phyloP scores from a whole-genome alignment of 2,888 invertebrate species.

The Pseudoips prasinana region DNA sequence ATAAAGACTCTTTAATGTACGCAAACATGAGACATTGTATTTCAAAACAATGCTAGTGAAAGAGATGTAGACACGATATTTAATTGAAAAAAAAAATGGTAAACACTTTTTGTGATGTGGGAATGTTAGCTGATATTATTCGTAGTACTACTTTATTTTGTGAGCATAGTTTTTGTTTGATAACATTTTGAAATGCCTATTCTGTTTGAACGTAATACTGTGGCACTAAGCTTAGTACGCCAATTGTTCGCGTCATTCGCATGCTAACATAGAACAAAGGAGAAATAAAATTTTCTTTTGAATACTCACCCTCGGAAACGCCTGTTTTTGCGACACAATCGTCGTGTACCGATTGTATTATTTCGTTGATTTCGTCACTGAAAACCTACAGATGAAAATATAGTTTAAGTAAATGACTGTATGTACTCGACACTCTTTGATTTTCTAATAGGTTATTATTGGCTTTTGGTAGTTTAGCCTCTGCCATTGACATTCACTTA shows the following conservation, averaged over 20 bases:
- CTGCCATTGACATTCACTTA: too few species aligned
- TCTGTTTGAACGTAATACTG: slow-evolving; percentile 11
- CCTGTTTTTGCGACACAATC: slow-evolving; percentile 74
- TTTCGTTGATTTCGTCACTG: slow-evolving; percentile 77
- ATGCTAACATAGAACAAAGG: slow-evolving; percentile 67
- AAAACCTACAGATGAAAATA: slow-evolving; percentile 61
- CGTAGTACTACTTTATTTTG: too few species aligned
- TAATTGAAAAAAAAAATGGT: slow-evolving; percentile 1
- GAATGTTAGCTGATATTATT: too few species aligned
- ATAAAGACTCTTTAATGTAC: slow-evolving; percentile 71
- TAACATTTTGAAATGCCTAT: too few species aligned
- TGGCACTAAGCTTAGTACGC: slow-evolving; percentile 44
- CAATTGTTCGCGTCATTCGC: slow-evolving; percentile 63
- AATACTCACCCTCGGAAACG: slow-evolving; percentile 71
- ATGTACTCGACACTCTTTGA: too few species aligned
- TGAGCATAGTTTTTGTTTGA: too few species aligned
- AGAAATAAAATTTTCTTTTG: slow-evolving; percentile 63
- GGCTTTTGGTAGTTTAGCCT: too few species aligned
- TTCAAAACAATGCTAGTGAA: slow-evolving; percentile 43
- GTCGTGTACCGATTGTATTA: slow-evolving; percentile 75
- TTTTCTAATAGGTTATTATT: too few species aligned
- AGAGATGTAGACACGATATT: slow-evolving; percentile 12
- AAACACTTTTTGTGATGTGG: too few species aligned
- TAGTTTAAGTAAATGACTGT: slow-evolving; percentile 36
- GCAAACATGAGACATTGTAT: slow-evolving; percentile 56